These are phyloP conservation scores for Trematomus loennbergii DNA, from an alignment of 2,113 vertebrate species.

Conservation along the genomic window DNA sequence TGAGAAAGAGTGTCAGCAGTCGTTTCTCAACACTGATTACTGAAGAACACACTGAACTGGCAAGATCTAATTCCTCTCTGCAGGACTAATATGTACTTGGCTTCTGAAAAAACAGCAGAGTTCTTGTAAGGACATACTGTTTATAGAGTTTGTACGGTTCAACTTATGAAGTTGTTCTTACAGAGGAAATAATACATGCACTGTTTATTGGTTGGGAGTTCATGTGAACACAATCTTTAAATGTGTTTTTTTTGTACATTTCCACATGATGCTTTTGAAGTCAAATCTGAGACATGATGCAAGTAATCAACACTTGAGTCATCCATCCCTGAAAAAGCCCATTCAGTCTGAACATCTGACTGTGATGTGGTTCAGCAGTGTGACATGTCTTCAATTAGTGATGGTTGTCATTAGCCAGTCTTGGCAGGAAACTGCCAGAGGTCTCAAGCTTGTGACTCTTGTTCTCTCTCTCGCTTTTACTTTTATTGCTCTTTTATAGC, in stretches of 20 bases:
- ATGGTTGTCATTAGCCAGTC: conserved; percentile 1
- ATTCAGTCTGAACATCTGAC: conserved; percentile 13
- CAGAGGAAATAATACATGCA: neutral
- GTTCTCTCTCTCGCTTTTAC: conserved; percentile 16
- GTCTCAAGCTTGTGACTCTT: conserved; percentile 17
- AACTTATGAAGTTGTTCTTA: neutral
- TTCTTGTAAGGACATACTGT: neutral
- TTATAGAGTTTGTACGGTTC: neutral
- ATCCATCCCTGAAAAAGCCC: neutral
- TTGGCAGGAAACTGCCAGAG: conserved; percentile 12
- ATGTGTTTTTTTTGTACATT: conserved; percentile 1
- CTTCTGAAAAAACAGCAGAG: neutral
- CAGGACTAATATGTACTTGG: neutral
- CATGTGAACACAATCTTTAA: conserved; percentile 18
- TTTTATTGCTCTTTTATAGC: conserved; percentile 25
- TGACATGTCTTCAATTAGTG: conserved; percentile 39
- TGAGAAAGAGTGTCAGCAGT: neutral
- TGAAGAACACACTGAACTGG: neutral
- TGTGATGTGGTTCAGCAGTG: conserved; percentile 26
- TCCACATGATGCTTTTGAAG: conserved; percentile 29
- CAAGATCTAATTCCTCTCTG: neutral
- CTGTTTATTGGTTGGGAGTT: neutral
- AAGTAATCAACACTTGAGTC: conserved; percentile 7
- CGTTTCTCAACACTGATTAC: neutral
- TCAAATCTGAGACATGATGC: conserved; percentile 1